Conservation (phyloP, 2,113 vertebrate species). For the Pteruthius melanotis region DNA sequence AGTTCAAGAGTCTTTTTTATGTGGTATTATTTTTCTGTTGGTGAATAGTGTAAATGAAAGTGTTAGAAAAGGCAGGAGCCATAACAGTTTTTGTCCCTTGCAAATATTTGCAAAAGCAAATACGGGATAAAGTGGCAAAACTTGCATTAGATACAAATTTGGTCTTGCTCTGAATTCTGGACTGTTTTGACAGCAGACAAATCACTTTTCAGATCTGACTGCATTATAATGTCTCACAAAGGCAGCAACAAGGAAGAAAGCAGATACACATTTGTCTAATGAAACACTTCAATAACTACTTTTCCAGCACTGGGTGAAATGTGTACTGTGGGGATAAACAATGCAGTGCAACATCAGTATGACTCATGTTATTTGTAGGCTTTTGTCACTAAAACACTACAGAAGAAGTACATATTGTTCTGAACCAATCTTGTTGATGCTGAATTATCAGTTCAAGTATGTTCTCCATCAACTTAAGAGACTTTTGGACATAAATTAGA, state of each 20-base stretch:
- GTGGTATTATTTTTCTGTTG: neutral
- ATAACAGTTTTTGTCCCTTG: neutral
- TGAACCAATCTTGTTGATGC: neutral
- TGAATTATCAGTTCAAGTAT: neutral
- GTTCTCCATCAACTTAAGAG: neutral
- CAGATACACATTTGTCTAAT: neutral
- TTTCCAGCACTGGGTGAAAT: neutral
- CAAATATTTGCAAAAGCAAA: neutral
- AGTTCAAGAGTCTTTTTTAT: neutral
- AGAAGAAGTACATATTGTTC: neutral
- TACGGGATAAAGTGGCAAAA: neutral
- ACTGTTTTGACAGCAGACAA: neutral
- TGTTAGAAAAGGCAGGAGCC: neutral
- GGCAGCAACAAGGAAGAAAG: neutral
- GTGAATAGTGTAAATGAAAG: neutral
- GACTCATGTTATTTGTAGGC: neutral
- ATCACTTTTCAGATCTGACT: neutral
- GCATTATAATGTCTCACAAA: neutral
- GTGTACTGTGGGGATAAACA: neutral
- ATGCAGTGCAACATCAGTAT: neutral
- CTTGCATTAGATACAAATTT: neutral
- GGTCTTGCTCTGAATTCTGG: neutral
- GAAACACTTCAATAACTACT: neutral
- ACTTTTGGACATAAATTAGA: neutral
- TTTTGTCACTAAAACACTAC: neutral